These are phyloP conservation scores for Capitulum mitella DNA, from an alignment of 2,888 invertebrate genomes.

Conservation along the genomic window DNA sequence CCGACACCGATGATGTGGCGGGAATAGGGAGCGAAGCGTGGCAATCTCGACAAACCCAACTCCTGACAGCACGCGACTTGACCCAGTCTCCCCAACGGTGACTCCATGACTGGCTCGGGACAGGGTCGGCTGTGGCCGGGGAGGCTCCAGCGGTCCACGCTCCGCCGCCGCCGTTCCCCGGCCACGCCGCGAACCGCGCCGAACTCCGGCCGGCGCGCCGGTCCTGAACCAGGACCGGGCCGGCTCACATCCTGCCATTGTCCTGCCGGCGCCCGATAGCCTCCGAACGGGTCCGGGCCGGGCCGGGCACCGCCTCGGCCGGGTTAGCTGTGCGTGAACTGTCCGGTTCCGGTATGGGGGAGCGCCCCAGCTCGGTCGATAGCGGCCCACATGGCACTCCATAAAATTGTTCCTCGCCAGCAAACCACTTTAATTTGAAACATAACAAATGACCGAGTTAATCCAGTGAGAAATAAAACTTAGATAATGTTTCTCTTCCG, in stretches of 20 bases:
- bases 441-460: conserved; percentile 1
- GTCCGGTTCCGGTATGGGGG: not conserved
- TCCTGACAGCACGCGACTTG: too few relatives aligned
- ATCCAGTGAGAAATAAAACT: conserved; percentile 8
- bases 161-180: too few relatives aligned
- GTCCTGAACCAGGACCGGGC: not conserved
- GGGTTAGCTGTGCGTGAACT: not conserved
- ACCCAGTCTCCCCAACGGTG: too few relatives aligned
- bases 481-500: not conserved
- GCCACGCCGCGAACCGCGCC: too few relatives aligned
- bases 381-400: not conserved
- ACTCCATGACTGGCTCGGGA: too few relatives aligned
- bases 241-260: not conserved
- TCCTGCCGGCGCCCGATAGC: not conserved
- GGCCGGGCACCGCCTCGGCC: too few relatives aligned
- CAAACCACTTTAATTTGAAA: not conserved
- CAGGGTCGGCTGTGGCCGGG: too few relatives aligned
- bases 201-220: too few relatives aligned
- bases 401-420: conserved; percentile 12
- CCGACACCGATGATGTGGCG: too few relatives aligned
- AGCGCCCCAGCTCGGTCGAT: not conserved
- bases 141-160: too few relatives aligned
- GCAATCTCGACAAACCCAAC: too few relatives aligned
- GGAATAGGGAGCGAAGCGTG: too few relatives aligned
- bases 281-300: not conserved